phyloP scores from a whole-genome alignment of 2,113 vertebrate species.

The Thryonomys swinderianus region DNA sequence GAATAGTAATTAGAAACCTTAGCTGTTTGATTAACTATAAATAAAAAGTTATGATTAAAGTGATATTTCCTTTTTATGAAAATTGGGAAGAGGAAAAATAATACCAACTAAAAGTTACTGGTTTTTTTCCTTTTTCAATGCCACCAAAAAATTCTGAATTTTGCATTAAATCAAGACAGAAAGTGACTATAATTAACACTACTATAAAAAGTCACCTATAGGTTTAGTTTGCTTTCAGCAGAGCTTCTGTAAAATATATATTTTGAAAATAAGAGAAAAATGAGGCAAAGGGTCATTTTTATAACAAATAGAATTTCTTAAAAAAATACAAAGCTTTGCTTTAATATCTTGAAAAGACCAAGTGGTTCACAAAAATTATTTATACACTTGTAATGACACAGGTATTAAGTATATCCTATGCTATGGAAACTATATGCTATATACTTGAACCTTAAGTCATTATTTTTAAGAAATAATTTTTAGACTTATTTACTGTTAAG shows the following conservation, averaged over 20 bases:
- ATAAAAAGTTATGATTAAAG: slow-evolving; percentile 49
- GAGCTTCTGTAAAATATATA: neutral
- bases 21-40: slow-evolving; percentile 76
- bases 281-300: slow-evolving; percentile 44
- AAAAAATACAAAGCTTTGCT: neutral
- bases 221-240: slow-evolving; percentile 34
- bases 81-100: slow-evolving; percentile 43
- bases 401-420: neutral
- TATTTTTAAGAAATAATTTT: neutral
- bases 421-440: neutral
- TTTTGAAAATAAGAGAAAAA: slow-evolving; percentile 11
- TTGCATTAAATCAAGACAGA: slow-evolving; percentile 33
- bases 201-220: neutral
- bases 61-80: neutral
- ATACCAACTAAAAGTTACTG: slow-evolving; percentile 59
- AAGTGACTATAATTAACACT: slow-evolving; percentile 36
- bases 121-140: slow-evolving; percentile 12
- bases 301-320: neutral
- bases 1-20: slow-evolving; percentile 70
- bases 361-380: slow-evolving; percentile 32
- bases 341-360: slow-evolving; percentile 38
- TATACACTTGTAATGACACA: neutral
- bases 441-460: neutral
- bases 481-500: neutral
- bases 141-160: neutral